Evolutionary conservation across 2,113 vertebrate genomes (phyloP).

Genomic region (Menura novaehollandiae): DNA sequence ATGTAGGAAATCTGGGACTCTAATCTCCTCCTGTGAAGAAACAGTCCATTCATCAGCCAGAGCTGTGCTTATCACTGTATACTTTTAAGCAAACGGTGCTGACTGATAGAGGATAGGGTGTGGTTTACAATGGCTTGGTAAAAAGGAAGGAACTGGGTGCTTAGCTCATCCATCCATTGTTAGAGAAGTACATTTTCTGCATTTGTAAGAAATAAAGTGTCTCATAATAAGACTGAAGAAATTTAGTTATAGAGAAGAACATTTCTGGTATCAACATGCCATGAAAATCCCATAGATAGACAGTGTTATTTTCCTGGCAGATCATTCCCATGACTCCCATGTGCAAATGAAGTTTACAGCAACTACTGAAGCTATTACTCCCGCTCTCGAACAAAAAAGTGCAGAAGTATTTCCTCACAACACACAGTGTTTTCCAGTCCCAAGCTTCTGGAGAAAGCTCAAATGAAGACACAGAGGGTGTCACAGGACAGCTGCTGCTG

Average conservation of each 20-base stretch:
- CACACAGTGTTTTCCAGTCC: not conserved
- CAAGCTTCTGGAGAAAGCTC: not conserved
- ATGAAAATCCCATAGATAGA: not conserved
- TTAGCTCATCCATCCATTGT: conserved; percentile 41
- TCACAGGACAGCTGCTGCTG: not conserved
- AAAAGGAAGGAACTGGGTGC: conserved; percentile 37
- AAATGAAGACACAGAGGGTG: not conserved
- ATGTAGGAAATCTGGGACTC: not conserved
- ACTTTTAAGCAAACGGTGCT: not conserved
- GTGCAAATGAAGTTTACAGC: not conserved
- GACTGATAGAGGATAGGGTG: conserved; percentile 29
- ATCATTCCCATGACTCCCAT: not conserved
- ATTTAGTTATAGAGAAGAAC: not conserved
- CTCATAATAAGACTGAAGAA: not conserved
- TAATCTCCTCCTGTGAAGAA: not conserved
- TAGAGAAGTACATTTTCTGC: not conserved
- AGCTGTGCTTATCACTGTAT: conserved; percentile 10
- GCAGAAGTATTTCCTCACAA: not conserved
- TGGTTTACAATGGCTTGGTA: conserved; percentile 17
- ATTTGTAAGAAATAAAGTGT: not conserved
- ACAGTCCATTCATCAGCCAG: conserved; percentile 15
- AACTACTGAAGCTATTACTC: not conserved
- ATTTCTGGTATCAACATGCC: not conserved
- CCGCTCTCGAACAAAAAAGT: not conserved
- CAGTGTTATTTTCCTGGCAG: not conserved